Evolutionary conservation across 1,140 invertebrate genomes (phyloP), one percentile per base, ranked within the genome.

Genomic region (Drosophila oshimai): DNA sequence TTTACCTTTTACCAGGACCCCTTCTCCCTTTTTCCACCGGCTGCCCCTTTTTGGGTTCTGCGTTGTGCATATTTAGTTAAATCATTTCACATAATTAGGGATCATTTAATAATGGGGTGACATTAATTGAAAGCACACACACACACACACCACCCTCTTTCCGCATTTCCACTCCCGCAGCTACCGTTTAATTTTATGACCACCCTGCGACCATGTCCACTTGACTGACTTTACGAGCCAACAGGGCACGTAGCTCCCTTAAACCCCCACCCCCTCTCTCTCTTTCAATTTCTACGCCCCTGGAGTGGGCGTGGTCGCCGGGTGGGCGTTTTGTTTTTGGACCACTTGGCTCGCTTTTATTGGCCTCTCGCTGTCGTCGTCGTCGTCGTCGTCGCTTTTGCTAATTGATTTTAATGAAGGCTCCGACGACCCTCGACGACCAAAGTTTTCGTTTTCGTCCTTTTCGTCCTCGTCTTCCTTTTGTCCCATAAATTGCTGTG

Each of bases 31-130:
- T 24, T 33, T 24, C 15, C 42, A 42, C 18, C 36, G 37, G 42
- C 36, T 67, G 51, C 37, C 53, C 54, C 28, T 33, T 41, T 53
- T 55, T 42, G 62, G 44, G 64, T 24, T 60, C 61, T 51, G 47
- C 64, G 64, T 28, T 36, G 57, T 74, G 81, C 81, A 87, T 87
- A 87, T 87, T 87, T 77, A 78, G 81, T 83, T 86, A 89, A 89
- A 89, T 89, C 86, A 89, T 89, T 90, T 90, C 89, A 90, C 89
- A 90, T 90, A 90, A 90, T 90, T 90, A 90, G 89, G 89, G 84
- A 90, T 90, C 89, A 90, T 90, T 90, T 90, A 90, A 90, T 90
- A 90, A 90, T 90, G 84, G 89, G 89, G 84, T 89, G 84, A 90
- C 89, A 90, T 90, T 90, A 90, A 90, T 90, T 90, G 89, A 75